Evolutionary conservation across 2,113 vertebrate genomes (phyloP).

Genomic region (Mola mola): DNA sequence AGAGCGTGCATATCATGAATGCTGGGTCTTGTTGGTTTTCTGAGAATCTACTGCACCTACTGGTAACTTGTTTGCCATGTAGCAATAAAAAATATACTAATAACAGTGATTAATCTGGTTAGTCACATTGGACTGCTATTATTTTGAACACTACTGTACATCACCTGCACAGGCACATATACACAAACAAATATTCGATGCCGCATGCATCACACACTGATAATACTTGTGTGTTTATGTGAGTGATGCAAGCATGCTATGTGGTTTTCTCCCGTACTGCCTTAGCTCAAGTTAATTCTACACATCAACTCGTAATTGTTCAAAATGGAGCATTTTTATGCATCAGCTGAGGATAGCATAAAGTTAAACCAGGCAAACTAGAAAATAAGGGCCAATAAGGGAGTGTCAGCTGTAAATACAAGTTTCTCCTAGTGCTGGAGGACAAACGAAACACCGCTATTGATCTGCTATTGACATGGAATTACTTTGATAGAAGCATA

Average conservation of each 20-base stretch:
- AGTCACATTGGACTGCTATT: no score
- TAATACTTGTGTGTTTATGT: not conserved
- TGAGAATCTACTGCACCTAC: no score
- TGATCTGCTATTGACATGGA: slow-evolving; percentile 17
- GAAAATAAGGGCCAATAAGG: not conserved
- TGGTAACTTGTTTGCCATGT: no score
- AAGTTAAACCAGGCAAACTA: slow-evolving; percentile 12
- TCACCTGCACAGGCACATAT: not conserved
- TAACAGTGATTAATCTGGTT: no score
- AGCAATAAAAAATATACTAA: no score
- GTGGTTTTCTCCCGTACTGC: slow-evolving; percentile 15
- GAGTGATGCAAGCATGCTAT: slow-evolving; percentile 13
- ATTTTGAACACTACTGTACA: no score
- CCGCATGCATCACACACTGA: slow-evolving; percentile 15
- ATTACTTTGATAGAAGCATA: not conserved
- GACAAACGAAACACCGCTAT: not conserved
- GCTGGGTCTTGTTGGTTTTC: no score
- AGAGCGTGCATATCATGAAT: no score
- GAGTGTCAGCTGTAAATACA: slow-evolving; percentile 11
- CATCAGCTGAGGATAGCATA: not conserved
- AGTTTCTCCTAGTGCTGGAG: not conserved
- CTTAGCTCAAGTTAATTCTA: slow-evolving; percentile 13
- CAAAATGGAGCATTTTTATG: not conserved
- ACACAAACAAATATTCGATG: slow-evolving; percentile 12
- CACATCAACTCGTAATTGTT: slow-evolving; percentile 1